phyloP scores from a whole-genome alignment of 2,888 invertebrate species.

The Endotricha flammealis region DNA sequence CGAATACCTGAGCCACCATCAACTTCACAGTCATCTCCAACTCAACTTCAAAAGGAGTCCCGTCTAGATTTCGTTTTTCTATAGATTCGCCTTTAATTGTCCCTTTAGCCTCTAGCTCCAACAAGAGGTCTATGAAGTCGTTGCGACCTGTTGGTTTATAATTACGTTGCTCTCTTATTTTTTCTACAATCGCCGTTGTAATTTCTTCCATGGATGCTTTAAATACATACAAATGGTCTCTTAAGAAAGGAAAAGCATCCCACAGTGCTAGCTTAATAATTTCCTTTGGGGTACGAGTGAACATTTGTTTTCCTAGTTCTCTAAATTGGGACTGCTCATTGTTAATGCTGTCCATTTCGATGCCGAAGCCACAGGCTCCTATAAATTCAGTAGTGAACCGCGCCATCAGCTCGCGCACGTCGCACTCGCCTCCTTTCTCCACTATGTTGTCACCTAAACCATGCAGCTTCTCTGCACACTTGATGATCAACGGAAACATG shows the following conservation, averaged over 20 bases:
- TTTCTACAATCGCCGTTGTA: slow-evolving; percentile 30
- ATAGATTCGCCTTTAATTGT: slow-evolving; percentile 47
- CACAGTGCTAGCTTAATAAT: slow-evolving; percentile 26
- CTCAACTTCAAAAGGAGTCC: slow-evolving; percentile 35
- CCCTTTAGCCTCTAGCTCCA: slow-evolving; percentile 34
- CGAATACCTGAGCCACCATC: slow-evolving; percentile 47
- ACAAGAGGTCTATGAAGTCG: slow-evolving; percentile 42
- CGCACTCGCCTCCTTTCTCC: slow-evolving; percentile 27
- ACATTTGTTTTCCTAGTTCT: slow-evolving; percentile 35
- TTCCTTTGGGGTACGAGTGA: slow-evolving; percentile 24
- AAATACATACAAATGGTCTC: slow-evolving; percentile 21
- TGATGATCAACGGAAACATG: slow-evolving; percentile 57
- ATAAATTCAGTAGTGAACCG: slow-evolving; percentile 52
- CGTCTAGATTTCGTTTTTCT: slow-evolving; percentile 37
- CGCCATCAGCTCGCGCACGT: slow-evolving; percentile 47
- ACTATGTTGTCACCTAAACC: slow-evolving; percentile 29
- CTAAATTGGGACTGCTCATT: slow-evolving; percentile 43
- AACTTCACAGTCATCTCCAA: slow-evolving; percentile 38
- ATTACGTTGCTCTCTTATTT: slow-evolving; percentile 41
- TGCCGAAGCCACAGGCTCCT: slow-evolving; percentile 50
- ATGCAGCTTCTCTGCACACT: slow-evolving; percentile 48
- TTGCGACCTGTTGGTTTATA: slow-evolving; percentile 43
- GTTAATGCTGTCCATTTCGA: slow-evolving; percentile 41
- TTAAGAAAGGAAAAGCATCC: slow-evolving; percentile 41
- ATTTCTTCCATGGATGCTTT: slow-evolving; percentile 23